Evolutionary conservation across 2,797 vertebrate species (phyloP).

Genomic region (Lindbergichthys nudifrons): DNA sequence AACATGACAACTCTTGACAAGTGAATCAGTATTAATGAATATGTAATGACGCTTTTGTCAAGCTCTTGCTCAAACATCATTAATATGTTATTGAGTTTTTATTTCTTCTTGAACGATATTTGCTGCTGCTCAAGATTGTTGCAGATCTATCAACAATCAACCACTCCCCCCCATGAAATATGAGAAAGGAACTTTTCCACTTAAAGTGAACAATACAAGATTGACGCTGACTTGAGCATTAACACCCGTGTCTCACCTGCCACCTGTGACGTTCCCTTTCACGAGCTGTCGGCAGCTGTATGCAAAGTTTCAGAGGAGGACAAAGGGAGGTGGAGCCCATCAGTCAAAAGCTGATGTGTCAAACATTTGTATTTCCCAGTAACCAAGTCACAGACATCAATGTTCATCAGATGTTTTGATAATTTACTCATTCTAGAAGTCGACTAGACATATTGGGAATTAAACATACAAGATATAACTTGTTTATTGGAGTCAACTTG

Average conservation of each 20-base stretch:
- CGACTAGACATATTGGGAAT: neutral
- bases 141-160: neutral
- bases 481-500: neutral
- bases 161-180: neutral
- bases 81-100: neutral
- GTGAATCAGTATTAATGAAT: conserved; percentile 22
- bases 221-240: conserved; percentile 3
- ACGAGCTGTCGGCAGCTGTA: conserved; percentile 56
- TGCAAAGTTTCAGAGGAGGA: conserved; percentile 53
- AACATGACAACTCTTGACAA: neutral
- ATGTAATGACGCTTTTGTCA: conserved; percentile 9
- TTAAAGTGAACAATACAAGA: conserved; percentile 7
- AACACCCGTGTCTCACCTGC: conserved; percentile 32
- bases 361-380: conserved; percentile 8
- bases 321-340: conserved; percentile 22
- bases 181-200: neutral
- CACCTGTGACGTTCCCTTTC: conserved; percentile 43
- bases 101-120: neutral
- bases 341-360: conserved; percentile 28
- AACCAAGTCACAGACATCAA: conserved; percentile 7
- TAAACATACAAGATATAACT: neutral
- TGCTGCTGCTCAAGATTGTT: neutral
- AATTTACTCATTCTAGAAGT: too few species aligned
- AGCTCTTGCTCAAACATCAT: neutral
- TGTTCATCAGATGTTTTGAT: conserved; percentile 9